A percentile compares a stretch with the other conserved stretches of the same genome.
These are phyloP conservation scores for Bubo bubo DNA, from an alignment of 2,113 vertebrate species.

Conservation along the genomic window DNA sequence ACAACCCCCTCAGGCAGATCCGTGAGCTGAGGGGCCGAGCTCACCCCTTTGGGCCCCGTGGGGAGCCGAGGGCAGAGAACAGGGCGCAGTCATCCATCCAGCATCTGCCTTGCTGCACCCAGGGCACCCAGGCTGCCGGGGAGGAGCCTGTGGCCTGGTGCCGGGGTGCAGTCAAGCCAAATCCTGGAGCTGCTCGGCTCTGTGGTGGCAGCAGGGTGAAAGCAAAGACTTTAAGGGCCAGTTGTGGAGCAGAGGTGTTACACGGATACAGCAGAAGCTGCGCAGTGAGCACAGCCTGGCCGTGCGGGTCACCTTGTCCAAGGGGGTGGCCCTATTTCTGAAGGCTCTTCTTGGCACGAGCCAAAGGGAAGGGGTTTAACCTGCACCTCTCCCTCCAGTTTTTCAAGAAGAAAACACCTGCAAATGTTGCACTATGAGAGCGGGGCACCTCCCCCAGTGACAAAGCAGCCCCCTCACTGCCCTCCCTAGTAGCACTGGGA, in stretches of 20 bases:
- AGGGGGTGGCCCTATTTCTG: not conserved
- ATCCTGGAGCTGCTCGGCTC: not conserved
- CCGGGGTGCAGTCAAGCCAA: not conserved
- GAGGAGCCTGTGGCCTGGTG: not conserved
- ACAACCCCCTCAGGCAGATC: not conserved
- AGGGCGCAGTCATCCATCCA: not conserved
- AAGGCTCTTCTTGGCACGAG: not conserved
- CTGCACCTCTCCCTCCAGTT: not conserved
- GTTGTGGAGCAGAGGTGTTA: not conserved
- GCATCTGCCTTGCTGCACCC: not conserved
- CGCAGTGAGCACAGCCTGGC: rapidly evolving
- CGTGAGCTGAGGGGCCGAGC: not conserved
- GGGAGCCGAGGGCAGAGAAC: not conserved
- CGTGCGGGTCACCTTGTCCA: rapidly evolving
- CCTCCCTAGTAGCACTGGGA: not conserved
- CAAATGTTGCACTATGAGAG: not conserved
- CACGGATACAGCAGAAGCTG: not conserved
- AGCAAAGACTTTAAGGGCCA: not conserved
- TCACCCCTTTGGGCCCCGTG: not conserved
- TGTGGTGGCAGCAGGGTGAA: not conserved
- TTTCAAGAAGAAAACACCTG: not conserved
- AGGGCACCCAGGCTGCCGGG: not conserved
- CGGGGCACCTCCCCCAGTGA: not conserved
- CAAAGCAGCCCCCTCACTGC: not conserved
- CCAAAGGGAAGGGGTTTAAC: not conserved